Conservation (phyloP, 2,113 vertebrate species). For the Spermophilus dauricus region DNA sequence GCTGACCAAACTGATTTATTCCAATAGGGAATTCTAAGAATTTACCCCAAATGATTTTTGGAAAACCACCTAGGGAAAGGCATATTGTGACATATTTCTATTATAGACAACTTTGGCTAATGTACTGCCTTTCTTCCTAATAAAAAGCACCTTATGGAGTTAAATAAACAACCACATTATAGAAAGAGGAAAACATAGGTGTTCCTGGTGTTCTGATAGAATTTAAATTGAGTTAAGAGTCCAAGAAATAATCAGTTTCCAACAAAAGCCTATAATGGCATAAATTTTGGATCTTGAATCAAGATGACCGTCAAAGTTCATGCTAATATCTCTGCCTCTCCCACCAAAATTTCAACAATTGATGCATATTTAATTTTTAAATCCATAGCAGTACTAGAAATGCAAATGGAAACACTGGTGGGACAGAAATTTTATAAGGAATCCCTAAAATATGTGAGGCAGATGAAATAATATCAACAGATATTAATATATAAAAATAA, state of each 20-base stretch:
- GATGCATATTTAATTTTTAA: neutral
- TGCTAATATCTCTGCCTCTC: neutral
- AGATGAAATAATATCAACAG: neutral
- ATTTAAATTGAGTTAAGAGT: neutral
- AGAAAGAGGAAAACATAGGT: conserved; percentile 6
- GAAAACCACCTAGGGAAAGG: neutral
- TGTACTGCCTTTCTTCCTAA: neutral
- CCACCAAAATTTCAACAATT: neutral
- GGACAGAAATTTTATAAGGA: neutral
- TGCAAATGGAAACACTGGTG: neutral
- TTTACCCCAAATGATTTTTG: neutral
- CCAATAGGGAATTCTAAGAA: conserved; percentile 10
- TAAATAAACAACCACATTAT: neutral
- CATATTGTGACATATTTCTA: neutral
- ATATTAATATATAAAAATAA: neutral
- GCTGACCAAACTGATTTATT: neutral
- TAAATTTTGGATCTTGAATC: neutral
- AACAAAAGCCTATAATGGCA: neutral
- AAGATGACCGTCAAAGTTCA: neutral
- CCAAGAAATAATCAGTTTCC: neutral
- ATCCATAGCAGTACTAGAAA: neutral
- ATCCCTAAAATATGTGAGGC: conserved; percentile 16
- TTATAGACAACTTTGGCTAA: neutral
- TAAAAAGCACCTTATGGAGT: neutral
- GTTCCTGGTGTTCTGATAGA: neutral